phyloP scores from a whole-genome alignment of 2,797 vertebrate genomes.

The Myotis findleyi region DNA sequence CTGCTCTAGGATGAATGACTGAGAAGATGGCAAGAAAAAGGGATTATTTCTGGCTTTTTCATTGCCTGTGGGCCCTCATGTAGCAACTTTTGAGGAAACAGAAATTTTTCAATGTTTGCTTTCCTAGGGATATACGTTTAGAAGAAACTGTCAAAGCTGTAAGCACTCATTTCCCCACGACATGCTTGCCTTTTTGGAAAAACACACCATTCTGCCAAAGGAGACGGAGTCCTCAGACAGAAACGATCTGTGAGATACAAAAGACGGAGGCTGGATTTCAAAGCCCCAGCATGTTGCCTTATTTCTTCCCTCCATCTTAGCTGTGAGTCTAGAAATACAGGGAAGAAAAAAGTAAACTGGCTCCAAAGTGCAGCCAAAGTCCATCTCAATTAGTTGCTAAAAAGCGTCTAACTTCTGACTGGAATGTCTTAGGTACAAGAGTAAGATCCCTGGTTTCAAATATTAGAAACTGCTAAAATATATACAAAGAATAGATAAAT shows the following conservation, averaged over 20 bases:
- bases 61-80: not conserved
- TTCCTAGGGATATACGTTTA: not conserved
- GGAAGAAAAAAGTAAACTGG: not conserved
- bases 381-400: not conserved
- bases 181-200: constrained; percentile 14
- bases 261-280: not conserved
- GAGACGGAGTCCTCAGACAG: not conserved
- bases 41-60: not conserved
- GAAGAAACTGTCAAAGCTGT: not conserved
- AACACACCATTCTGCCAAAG: not conserved
- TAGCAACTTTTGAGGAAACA: not conserved
- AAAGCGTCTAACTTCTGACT: not conserved
- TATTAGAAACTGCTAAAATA: not conserved
- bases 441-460: not conserved
- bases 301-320: not conserved
- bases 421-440: not conserved
- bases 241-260: not conserved
- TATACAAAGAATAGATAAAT: not conserved
- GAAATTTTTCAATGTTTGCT: not conserved
- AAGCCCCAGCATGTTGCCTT: not conserved
- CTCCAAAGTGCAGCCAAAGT: not conserved
- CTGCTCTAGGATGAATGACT: not conserved
- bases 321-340: not conserved
- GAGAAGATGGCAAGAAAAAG: not conserved
- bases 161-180: not conserved